Evolutionary conservation across 2,113 vertebrate genomes (phyloP), one percentile per base, ranked within the genome.

Genomic region (Lepus europaeus): DNA sequence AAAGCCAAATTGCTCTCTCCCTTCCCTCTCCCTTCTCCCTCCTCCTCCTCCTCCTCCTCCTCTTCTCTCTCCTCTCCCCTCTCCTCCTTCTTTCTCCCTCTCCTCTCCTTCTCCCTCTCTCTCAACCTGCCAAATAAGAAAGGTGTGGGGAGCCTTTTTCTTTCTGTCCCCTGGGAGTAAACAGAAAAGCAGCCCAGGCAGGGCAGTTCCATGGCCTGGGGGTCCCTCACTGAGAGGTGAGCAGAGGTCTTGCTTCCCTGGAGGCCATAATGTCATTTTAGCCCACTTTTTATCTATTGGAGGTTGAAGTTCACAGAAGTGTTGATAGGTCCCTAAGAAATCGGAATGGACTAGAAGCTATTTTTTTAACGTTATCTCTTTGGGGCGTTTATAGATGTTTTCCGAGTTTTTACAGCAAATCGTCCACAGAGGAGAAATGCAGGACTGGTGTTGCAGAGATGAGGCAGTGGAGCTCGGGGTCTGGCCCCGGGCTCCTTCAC

Each of bases 371-470:
- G 13, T 14, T 56, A 6, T 87, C 31, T 70, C 9, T 73, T 73
- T n/a, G 61, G 56, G 56, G 13, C n/a, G 16, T 82, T 64, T 63
- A 31, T 20, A 77, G 11, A 39, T 36, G 39, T 66, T 90, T 80
- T 74, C 20, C 29, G 56, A 51, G 74, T 68, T 88, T 49, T 68
- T 25, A 76, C 59, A 90, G 66, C 53, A 88, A 89, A 69, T 74
- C 17, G 22, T 78, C 51, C 45, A 36, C 25, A n/a, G 20, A 13
- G 59, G 29, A 2, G 31, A 84, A 63, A 69, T 14, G 36, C 2
- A 53, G 33, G 59, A 29, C 10, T 8, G 23, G 25, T 13, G 36
- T 51, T 45, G 61, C 2, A 3, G 66, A 90, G 36, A 64, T 66
- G 59, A 5, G 8, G 84, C 8, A 20, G 14, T 8, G 3, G 1